A percentile compares a stretch with the other conserved stretches of the same genome.
phyloP scores from a whole-genome alignment of 2,888 invertebrate species.

The Cremastobaeus sp. region DNA sequence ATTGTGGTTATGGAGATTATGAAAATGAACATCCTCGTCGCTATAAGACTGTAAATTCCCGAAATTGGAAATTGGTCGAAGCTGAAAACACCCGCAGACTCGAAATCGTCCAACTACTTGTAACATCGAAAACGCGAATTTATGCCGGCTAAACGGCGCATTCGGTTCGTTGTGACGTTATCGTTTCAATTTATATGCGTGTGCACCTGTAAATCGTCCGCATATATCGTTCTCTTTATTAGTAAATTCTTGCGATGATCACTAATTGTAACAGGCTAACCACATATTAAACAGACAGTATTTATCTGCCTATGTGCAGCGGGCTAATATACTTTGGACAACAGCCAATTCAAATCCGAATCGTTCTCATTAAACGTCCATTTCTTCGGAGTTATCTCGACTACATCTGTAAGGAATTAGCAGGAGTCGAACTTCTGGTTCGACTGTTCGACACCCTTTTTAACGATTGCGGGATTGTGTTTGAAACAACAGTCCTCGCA shows the following conservation, averaged over 20 bases:
- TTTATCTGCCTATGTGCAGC: not conserved
- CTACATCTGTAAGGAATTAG: no score
- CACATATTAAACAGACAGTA: not conserved
- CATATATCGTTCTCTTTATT: not conserved
- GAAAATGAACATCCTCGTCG: no score
- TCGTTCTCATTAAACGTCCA: no score
- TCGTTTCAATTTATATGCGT: no score
- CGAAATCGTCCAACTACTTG: slow-evolving; percentile 26
- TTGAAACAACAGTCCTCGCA: slow-evolving; percentile 8
- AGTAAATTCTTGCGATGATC: not conserved
- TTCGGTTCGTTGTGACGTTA: no score
- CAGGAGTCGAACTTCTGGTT: not conserved
- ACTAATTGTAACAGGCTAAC: not conserved
- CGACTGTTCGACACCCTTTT: not conserved
- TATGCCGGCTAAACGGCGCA: no score
- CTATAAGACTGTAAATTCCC: no score
- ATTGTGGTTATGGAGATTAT: no score
- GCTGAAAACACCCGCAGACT: slow-evolving; percentile 12
- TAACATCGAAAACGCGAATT: slow-evolving; percentile 17
- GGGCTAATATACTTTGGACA: not conserved
- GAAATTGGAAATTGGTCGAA: slow-evolving; percentile 21
- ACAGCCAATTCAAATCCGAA: not conserved
- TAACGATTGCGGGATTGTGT: not conserved
- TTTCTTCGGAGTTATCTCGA: no score
- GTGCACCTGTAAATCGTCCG: not conserved